Evolutionary conservation across 2,888 invertebrate genomes (phyloP), one percentile per base, ranked within the genome.

Genomic region (Lepas anatifera): DNA sequence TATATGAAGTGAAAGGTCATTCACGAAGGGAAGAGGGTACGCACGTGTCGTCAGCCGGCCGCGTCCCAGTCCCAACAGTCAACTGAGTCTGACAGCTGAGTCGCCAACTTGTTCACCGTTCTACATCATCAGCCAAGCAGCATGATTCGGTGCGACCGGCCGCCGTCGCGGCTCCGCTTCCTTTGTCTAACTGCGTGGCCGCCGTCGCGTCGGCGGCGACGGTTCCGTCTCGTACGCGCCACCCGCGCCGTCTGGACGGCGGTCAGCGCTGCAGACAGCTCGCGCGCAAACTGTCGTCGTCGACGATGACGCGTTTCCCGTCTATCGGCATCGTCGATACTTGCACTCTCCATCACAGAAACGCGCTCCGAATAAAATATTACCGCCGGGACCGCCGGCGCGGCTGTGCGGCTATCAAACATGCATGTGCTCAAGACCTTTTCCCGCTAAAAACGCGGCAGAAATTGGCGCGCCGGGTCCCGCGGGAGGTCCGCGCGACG

Each of bases 361-460:
- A 22, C 58, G 58, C 58, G 22, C 58, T 16, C 8, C 58, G 58
- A 58, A 58, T 58, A 58, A 58, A 58, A 58, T 35, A 58, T 58
- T 35, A 58, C 32, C 22, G 8, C 58, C 50, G 7, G 8, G 13
- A 32, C 58, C 8, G 13, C 22, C 58, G 32, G 58, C 32, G 35
- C 16, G 3, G 2, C 18, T 32, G 7, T n/a, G n/a, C n/a, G 22
- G 32, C 48, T n/a, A 52, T 58, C 58, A 58, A 58, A 58, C 58
- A 58, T 58, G 58, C 58, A 32, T 58, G 58, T 35, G 22, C 58
- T 58, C 58, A 58, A 58, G 58, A 58, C 58, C 58, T 58, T 58
- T 58, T 58, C 58, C 58, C 58, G 58, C 58, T 35, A 58, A 58
- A 58, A 58, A 58, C 35, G 58, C 35, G 22, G 35, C 11, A 32